Conservation (phyloP, 2,113 vertebrate genomes). For the Scatophagus argus region DNA sequence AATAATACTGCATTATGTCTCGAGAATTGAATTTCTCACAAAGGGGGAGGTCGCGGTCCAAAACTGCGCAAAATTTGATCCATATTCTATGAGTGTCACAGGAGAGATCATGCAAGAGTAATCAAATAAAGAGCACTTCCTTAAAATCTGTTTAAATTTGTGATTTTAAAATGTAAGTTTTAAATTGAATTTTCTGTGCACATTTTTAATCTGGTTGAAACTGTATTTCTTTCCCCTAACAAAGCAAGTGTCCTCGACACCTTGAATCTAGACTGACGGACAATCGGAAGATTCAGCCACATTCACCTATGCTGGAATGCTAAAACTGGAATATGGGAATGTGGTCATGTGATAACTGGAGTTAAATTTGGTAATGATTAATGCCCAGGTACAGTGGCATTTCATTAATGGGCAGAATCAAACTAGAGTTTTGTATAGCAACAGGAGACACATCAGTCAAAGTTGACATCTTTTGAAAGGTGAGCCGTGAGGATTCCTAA, state of each 20-base stretch:
- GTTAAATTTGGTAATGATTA: not conserved
- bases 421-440: conserved; percentile 6
- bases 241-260: not conserved
- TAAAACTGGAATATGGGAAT: not conserved
- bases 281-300: not conserved
- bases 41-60: not conserved
- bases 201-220: not conserved
- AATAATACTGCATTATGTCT: not conserved
- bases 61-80: not conserved
- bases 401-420: not conserved
- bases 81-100: not conserved
- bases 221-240: not conserved
- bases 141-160: not conserved
- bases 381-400: not conserved
- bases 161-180: not conserved
- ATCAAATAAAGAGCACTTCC: not conserved
- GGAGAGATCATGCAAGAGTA: not conserved
- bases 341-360: too few species aligned
- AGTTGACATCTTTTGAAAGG: conserved; percentile 53
- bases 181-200: too few species aligned
- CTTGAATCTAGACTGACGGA: not conserved
- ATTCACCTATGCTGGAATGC: not conserved
- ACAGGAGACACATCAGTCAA: not conserved
- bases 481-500: conserved; percentile 48
- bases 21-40: not conserved